Evolutionary conservation across 2,797 vertebrate species (phyloP).

Genomic region (Novumbra hubbsi): DNA sequence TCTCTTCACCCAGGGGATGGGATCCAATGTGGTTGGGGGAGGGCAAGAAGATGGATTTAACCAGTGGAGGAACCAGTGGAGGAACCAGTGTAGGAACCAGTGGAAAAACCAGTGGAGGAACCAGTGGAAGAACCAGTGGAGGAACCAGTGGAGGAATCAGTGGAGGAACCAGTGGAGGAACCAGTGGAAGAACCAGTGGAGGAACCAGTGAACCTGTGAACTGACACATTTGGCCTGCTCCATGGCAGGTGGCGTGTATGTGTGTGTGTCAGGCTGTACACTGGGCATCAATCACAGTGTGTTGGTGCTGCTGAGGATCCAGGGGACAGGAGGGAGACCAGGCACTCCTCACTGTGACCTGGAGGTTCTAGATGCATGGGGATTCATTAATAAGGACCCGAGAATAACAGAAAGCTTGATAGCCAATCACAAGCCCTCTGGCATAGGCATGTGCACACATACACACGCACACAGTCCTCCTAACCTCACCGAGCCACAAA

Average conservation of each 20-base stretch:
- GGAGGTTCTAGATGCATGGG: slow-evolving; percentile 83
- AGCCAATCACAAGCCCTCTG: slow-evolving; percentile 55
- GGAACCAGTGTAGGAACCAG: slow-evolving; percentile 32
- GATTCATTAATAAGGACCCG: slow-evolving; percentile 88
- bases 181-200: too few species aligned
- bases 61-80: slow-evolving; percentile 80
- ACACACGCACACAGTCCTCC: slow-evolving; percentile 38
- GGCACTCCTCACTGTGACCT: slow-evolving; percentile 83
- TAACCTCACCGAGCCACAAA: neutral
- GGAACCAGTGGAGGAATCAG: too few species aligned
- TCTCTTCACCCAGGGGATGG: slow-evolving; percentile 80
- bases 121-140: too few species aligned
- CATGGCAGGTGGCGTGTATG: slow-evolving; percentile 64
- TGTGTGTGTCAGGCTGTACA: slow-evolving; percentile 57
- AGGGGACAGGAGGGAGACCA: slow-evolving; percentile 57
- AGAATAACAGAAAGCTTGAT: slow-evolving; percentile 74
- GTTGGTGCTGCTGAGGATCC: slow-evolving; percentile 54
- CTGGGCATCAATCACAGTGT: slow-evolving; percentile 87
- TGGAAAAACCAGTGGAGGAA: too few species aligned
- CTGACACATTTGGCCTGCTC: slow-evolving; percentile 90
- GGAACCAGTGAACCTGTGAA: slow-evolving; percentile 64
- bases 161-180: too few species aligned
- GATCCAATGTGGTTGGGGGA: slow-evolving; percentile 18
- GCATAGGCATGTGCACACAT: slow-evolving; percentile 36
- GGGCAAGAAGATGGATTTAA: slow-evolving; percentile 79